Percentiles rank a stretch among this genome's conserved stretches.
Conservation (phyloP, 1,140 invertebrate species). For the Odontomachus brunneus region DNA sequence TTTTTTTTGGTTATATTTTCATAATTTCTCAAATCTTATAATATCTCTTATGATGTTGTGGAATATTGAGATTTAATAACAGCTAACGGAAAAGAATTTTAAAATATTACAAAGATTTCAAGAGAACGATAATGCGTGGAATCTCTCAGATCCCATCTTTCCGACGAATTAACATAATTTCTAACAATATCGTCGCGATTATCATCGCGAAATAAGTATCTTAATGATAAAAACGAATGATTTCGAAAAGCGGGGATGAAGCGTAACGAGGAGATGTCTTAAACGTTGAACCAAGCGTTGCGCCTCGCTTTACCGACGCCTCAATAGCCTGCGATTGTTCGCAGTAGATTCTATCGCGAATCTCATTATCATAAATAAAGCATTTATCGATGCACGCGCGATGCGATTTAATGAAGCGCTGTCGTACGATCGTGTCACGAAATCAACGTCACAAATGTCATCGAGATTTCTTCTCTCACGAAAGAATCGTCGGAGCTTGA, state of each 20-base stretch:
- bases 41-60: too few species aligned
- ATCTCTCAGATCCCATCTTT: too few species aligned
- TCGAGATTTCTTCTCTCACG: slow-evolving; percentile 35
- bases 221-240: neutral
- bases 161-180: too few species aligned
- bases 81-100: too few species aligned
- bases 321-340: neutral
- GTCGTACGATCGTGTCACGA: neutral
- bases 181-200: too few species aligned
- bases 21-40: too few species aligned
- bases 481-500: slow-evolving; percentile 22
- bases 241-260: neutral
- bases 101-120: too few species aligned
- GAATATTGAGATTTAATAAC: too few species aligned
- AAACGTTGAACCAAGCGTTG: neutral
- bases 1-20: too few species aligned
- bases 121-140: too few species aligned
- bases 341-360: slow-evolving; percentile 45
- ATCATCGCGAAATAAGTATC: too few species aligned
- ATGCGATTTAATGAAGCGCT: slow-evolving; percentile 29
- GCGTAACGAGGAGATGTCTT: too few species aligned
- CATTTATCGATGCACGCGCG: slow-evolving; percentile 43
- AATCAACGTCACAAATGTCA: slow-evolving; percentile 18
- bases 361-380: slow-evolving; percentile 61
- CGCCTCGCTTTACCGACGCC: neutral